These are phyloP conservation scores for Nixonia krombeini DNA, from an alignment of 1,140 invertebrate genomes.

Conservation along the genomic window DNA sequence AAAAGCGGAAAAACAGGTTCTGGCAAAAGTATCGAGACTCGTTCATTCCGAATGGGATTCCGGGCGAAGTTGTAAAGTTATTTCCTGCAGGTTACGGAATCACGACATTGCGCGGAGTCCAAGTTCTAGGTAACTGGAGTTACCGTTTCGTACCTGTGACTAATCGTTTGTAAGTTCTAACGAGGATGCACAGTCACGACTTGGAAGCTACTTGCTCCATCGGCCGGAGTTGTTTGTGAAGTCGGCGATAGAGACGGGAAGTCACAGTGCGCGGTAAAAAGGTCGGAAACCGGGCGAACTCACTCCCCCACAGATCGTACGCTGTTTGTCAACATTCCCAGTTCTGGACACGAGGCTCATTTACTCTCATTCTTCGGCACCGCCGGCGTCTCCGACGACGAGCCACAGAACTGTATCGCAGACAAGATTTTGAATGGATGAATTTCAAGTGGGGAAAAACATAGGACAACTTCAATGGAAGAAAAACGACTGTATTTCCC, in stretches of 20 bases:
- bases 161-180: conserved; percentile 22
- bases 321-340: too few species aligned
- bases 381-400: too few species aligned
- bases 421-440: too few species aligned
- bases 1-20: neutral
- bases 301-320: neutral
- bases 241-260: conserved; percentile 8
- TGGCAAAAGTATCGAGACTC: too few species aligned
- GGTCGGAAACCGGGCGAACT: neutral
- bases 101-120: conserved; percentile 6
- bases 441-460: too few species aligned
- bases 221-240: conserved; percentile 4
- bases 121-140: conserved; percentile 16
- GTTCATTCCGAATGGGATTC: neutral
- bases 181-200: conserved; percentile 18
- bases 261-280: neutral
- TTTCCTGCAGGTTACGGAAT: neutral
- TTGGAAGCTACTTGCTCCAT: conserved; percentile 5
- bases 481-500: too few species aligned
- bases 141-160: conserved; percentile 12
- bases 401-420: too few species aligned
- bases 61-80: neutral
- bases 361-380: too few species aligned
- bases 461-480: too few species aligned
- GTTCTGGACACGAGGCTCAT: too few species aligned